Evolutionary conservation across 1,140 invertebrate genomes (phyloP).

Genomic region (Nebria ingens): DNA sequence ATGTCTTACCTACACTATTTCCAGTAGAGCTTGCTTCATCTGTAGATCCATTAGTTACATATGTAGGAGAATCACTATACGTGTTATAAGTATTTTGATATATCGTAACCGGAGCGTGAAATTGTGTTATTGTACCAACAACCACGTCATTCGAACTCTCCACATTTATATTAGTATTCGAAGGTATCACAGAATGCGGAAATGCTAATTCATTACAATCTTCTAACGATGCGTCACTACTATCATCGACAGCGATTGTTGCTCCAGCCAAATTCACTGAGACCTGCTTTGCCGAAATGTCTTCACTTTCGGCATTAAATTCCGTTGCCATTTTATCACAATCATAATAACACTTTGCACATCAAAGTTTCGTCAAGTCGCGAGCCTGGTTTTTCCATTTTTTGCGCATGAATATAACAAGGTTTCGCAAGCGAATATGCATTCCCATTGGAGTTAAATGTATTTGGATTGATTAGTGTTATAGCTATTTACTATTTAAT

Average conservation of each 20-base stretch:
- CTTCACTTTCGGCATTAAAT: background rate
- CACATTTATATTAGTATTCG: constrained; percentile 2
- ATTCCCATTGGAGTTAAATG: too few relatives aligned
- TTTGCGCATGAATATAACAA: background rate
- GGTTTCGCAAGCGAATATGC: too few relatives aligned
- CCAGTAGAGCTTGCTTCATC: too few relatives aligned
- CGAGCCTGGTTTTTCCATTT: background rate
- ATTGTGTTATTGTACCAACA: constrained; percentile 36
- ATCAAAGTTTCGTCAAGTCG: too few relatives aligned
- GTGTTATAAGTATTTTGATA: constrained; percentile 26
- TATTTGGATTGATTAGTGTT: too few relatives aligned
- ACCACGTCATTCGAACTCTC: constrained; percentile 33
- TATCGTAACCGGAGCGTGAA: constrained; percentile 35
- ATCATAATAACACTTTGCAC: background rate
- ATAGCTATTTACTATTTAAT: too few relatives aligned
- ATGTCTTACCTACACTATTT: too few relatives aligned
- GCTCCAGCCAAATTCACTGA: background rate
- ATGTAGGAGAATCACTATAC: background rate
- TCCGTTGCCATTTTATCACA: background rate
- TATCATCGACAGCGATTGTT: background rate
- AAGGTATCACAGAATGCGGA: background rate
- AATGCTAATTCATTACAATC: background rate
- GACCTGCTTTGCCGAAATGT: background rate
- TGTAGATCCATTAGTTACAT: constrained; percentile 8
- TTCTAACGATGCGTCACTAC: background rate